phyloP scores from a whole-genome alignment of 2,113 vertebrate genomes.

The Hippocampus mohnikei region DNA sequence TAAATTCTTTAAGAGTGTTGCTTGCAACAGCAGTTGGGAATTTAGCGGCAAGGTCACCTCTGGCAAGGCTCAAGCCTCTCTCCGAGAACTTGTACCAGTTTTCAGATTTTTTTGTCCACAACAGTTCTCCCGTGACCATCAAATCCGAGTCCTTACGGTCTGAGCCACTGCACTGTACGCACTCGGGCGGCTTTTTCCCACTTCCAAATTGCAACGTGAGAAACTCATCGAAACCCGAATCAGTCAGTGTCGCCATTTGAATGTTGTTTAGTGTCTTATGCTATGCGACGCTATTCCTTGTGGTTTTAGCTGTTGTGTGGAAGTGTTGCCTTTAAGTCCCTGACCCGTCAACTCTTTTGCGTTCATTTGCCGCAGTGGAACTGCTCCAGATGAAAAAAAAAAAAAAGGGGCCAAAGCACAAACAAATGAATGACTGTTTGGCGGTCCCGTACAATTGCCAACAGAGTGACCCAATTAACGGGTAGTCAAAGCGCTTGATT shows the following conservation, averaged over 20 bases:
- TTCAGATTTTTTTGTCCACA: background rate
- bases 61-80: background rate
- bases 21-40: background rate
- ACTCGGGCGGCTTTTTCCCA: background rate
- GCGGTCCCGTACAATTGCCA: slow-evolving; percentile 70
- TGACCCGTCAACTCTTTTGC: slow-evolving; percentile 64
- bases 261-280: background rate
- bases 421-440: slow-evolving; percentile 69
- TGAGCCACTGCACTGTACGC: background rate
- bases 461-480: slow-evolving; percentile 67
- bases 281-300: slow-evolving; percentile 1
- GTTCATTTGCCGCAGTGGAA: slow-evolving; percentile 64
- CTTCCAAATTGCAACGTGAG: background rate
- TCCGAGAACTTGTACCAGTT: background rate
- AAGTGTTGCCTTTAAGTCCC: slow-evolving; percentile 66
- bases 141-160: background rate
- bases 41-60: background rate
- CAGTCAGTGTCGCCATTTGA: background rate
- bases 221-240: background rate
- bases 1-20: background rate
- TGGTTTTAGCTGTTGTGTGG: slow-evolving; percentile 59
- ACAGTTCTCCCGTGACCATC: background rate
- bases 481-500: slow-evolving; percentile 58
- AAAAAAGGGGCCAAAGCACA: slow-evolving; percentile 47
- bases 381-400: slow-evolving; percentile 64